Percentiles rank a stretch among this genome's conserved stretches.
phyloP scores from a whole-genome alignment of 2,797 vertebrate genomes.

The Cuculus canorus region DNA sequence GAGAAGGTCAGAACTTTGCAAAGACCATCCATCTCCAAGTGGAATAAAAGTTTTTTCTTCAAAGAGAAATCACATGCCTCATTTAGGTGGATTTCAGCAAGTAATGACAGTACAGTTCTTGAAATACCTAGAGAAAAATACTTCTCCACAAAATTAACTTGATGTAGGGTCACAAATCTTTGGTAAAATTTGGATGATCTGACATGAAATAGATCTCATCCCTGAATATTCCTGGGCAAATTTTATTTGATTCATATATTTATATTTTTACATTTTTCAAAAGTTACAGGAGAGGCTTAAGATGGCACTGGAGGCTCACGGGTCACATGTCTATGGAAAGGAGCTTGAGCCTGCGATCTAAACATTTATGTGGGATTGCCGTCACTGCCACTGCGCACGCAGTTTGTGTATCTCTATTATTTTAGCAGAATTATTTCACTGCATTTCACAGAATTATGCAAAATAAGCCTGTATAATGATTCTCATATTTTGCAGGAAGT shows the following conservation, averaged over 20 bases:
- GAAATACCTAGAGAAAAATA: neutral
- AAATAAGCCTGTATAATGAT: neutral
- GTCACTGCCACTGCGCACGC: neutral
- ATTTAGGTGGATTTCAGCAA: neutral
- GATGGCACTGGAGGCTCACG: neutral
- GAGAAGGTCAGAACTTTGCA: slow-evolving; percentile 69
- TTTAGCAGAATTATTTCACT: neutral
- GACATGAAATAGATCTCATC: neutral
- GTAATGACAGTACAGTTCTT: neutral
- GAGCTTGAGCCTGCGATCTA: neutral
- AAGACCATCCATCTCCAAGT: slow-evolving; percentile 42
- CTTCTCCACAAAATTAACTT: neutral
- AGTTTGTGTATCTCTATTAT: neutral
- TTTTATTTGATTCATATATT: neutral
- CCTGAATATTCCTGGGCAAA: neutral
- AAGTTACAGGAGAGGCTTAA: neutral
- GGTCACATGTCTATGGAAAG: neutral
- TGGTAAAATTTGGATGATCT: neutral
- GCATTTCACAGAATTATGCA: neutral
- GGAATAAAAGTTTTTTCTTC: slow-evolving; percentile 8
- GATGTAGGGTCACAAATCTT: neutral
- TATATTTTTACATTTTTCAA: neutral
- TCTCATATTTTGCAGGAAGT: neutral
- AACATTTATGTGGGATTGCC: neutral
- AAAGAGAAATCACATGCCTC: neutral